Conservation (phyloP, 2,888 invertebrate species). For the Tipula vernalis region DNA sequence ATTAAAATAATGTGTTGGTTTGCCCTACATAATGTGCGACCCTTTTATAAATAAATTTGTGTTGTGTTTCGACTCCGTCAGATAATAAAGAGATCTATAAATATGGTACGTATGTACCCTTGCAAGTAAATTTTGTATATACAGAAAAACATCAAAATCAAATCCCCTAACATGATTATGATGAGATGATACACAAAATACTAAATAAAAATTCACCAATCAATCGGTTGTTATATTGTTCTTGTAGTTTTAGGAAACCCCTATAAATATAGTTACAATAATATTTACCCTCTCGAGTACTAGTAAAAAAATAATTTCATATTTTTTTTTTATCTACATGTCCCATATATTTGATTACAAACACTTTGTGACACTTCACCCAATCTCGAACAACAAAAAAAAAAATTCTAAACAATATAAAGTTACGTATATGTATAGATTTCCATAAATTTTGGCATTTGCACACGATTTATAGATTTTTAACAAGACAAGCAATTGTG, state of each 20-base stretch:
- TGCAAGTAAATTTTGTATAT: background rate
- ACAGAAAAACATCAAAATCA: background rate
- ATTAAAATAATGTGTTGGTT: background rate
- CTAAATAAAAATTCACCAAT: background rate
- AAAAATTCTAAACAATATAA: background rate
- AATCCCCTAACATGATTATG: constrained; percentile 4
- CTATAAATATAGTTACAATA: background rate
- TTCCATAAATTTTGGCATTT: background rate
- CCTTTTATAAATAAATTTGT: background rate
- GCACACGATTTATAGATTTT: background rate
- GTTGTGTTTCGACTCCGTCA: background rate
- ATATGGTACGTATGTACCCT: background rate
- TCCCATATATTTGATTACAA: background rate
- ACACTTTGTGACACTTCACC: background rate
- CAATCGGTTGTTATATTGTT: background rate
- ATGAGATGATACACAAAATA: background rate
- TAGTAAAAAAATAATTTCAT: background rate
- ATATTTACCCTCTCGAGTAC: background rate
- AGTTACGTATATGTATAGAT: background rate
- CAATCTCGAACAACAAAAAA: background rate
- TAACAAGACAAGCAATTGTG: background rate
- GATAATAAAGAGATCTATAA: background rate
- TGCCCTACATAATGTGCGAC: background rate
- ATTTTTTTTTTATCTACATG: background rate
- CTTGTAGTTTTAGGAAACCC: background rate